Base-by-base conservation (phyloP, 2,797 vertebrate species). In the Odontamblyopus lacepedii region DNA sequence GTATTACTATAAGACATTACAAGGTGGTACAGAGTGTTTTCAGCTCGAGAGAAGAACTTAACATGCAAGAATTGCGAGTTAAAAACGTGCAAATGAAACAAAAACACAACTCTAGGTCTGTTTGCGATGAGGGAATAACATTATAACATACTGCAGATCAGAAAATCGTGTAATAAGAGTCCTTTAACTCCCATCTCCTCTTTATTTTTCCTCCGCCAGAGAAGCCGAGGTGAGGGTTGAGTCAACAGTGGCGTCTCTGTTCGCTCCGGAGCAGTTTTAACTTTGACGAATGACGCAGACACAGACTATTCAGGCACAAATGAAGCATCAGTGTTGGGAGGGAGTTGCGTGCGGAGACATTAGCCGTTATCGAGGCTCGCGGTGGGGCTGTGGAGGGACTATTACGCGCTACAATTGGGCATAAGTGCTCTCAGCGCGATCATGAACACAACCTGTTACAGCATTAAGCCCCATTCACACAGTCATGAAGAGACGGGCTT, bases 321-420 rank as follows among this genome's bases (percentile, higher is more conserved):
- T 89, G 64, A 80, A 88, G 77, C 79, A 73, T 85, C 86, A 78
- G 76, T 78, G 79, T 67, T 44, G 68, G 44, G 75, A 51, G 80
- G 78, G 77, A 67, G 78, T 66, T 23, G 83, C 80, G 30, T 83
- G 66, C 55, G 77, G 83, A 81, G 78, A 66, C 48, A 71, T 78
- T 76, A 78, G 77, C 66, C 18, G 65, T 64, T 81, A 72, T 83
- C 76, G 74, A 76, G 82, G 71, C 67, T 69, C 75, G 81, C 44
- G 75, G 75, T 73, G 78, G 81, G 82, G 86, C 89, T 84, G 76
- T 83, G 76, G 48, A 80, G 83, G 84, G 82, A 76, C 85, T 86
- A 86, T 89, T 84, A 87, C 67, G 75, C 80, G 59, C 60, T 35
- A 79, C 78, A 75, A 70, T 38, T 15, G 59, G 71, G 67, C 60